phyloP scores from a whole-genome alignment of 1,140 invertebrate species.

The Drosophila ogumai region DNA sequence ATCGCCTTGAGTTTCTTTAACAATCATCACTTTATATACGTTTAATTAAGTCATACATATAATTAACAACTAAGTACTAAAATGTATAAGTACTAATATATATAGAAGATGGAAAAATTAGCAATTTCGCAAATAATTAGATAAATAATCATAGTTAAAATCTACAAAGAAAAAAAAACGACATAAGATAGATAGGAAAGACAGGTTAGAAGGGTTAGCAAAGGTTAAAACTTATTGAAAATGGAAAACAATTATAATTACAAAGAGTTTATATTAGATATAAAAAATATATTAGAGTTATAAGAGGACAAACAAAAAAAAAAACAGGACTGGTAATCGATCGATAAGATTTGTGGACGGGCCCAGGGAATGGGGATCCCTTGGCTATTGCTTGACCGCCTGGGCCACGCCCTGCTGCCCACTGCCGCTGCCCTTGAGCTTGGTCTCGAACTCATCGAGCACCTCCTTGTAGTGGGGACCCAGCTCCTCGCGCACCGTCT shows the following conservation, averaged over 20 bases:
- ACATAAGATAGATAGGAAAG: neutral
- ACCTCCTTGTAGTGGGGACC: conserved; percentile 84
- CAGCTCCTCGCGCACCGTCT: conserved; percentile 86
- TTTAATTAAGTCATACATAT: conserved; percentile 41
- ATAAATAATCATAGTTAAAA: conserved; percentile 1
- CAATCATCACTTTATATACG: conserved; percentile 52
- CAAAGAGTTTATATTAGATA: conserved; percentile 14
- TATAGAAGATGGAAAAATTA: conserved; percentile 5
- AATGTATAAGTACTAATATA: conserved; percentile 6
- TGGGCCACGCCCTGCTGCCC: conserved; percentile 59
- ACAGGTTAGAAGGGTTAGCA: neutral
- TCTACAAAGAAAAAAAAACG: neutral
- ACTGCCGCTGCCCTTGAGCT: conserved; percentile 60
- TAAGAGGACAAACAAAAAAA: conserved; percentile 12
- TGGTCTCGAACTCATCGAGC: conserved; percentile 67
- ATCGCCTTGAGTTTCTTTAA: conserved; percentile 3
- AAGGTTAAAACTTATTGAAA: neutral
- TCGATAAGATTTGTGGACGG: conserved; percentile 20
- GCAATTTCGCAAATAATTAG: neutral
- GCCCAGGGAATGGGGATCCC: conserved; percentile 8
- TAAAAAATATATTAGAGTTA: neutral
- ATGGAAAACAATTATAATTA: conserved; percentile 22
- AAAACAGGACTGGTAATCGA: neutral
- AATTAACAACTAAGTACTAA: conserved; percentile 48
- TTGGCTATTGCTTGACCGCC: conserved; percentile 56